These are phyloP conservation scores for Latrodectus hesperus DNA, from an alignment of 2,888 invertebrate genomes.

Conservation along the genomic window DNA sequence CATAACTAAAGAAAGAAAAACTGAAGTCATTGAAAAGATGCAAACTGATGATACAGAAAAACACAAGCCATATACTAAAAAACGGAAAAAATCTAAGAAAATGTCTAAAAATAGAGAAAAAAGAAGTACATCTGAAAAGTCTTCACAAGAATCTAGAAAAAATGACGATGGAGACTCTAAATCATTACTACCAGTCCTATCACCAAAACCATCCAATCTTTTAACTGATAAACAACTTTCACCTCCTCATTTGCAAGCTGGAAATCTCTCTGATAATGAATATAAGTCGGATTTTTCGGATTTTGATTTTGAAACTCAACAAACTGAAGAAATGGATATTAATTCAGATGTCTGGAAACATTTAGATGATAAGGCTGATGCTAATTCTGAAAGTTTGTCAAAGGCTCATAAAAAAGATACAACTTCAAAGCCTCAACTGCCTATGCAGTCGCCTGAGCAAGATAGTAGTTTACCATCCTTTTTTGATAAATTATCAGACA, in stretches of 20 bases:
- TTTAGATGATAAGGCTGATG: constrained; percentile 46
- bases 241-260: constrained; percentile 61
- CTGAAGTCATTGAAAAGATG: constrained; percentile 55
- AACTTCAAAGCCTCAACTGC: constrained; percentile 13
- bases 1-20: constrained; percentile 72
- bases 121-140: constrained; percentile 43
- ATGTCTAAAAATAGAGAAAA: constrained; percentile 69
- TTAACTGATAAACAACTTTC: constrained; percentile 60
- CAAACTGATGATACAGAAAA: constrained; percentile 58
- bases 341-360: constrained; percentile 54
- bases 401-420: constrained; percentile 47
- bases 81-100: constrained; percentile 70
- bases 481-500: constrained; percentile 59
- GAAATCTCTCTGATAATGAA: constrained; percentile 65
- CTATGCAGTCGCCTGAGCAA: constrained; percentile 49
- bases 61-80: constrained; percentile 68
- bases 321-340: constrained; percentile 33
- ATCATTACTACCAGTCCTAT: constrained; percentile 42
- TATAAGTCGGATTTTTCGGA: constrained; percentile 69
- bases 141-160: constrained; percentile 37
- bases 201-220: constrained; percentile 60
- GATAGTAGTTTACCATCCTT: constrained; percentile 58
- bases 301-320: constrained; percentile 62
- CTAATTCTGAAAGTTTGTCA: constrained; percentile 54
- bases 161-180: constrained; percentile 53